Base-by-base conservation (phyloP, 1,140 invertebrate species). In the Drosophila chauvacae region DNA sequence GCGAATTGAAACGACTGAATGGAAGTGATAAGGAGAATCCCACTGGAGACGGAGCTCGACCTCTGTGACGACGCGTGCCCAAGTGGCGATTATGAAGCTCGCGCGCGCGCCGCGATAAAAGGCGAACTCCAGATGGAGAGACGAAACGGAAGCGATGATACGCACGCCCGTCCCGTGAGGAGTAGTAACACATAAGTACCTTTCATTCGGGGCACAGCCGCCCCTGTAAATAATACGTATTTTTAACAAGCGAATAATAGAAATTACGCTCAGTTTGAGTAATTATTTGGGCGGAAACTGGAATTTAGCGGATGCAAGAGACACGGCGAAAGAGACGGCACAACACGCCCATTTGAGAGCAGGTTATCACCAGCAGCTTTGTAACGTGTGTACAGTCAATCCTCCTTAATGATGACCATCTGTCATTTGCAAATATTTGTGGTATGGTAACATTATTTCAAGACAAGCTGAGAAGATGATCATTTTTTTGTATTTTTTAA, bases 221-320 rank as follows among this genome's bases (percentile, higher is more conserved):
- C 23, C 60, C 5, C 13, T 18, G 45, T 33, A 23, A 55, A 23
- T 70, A 70, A 72, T 50, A 35, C 4, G n/a, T 66, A 76, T 60
- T 82, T 61, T 79, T 81, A 85, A 65, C 65, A 45, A 62, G 63
- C 62, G 62, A 71, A 53, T 48, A 55, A 69, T 69, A 69, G 68
- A 79, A 59, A 77, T 72, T 72, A 62, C 55, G 55, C 48, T 81
- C 65, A 80, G 55, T 61, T 69, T 68, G 20, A 58, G 55, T 62
- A 83, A 83, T 87, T 87, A 78, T 71, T 71, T 59, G 80, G 68
- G 56, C 80, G 80, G 80, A 84, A 88, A 84, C 72, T 69, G 56
- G 70, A 80, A 58, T 66, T 71, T 41, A 68, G 66, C 78, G 74
- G 74, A 77, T 76, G 64, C 64, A 41, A 69, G 59, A 64, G 44